These are phyloP conservation scores for Trachurus trachurus DNA, from an alignment of 2,797 vertebrate genomes.

Conservation along the genomic window DNA sequence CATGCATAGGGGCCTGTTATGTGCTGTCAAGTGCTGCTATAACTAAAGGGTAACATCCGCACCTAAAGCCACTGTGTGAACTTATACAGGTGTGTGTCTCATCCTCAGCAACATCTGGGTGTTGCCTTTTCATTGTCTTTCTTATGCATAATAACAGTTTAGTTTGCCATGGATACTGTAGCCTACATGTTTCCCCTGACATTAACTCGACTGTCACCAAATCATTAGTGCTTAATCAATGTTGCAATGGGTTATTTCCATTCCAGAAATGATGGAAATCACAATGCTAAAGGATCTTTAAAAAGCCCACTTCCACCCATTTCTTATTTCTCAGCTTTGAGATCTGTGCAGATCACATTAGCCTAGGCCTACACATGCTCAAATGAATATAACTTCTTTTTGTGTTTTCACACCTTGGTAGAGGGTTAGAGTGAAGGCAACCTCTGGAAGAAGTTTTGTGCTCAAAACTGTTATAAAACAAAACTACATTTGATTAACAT, in stretches of 20 bases:
- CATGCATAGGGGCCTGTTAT: too few species aligned
- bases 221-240: neutral
- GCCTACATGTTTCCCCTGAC: neutral
- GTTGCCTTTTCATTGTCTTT: slow-evolving; percentile 6
- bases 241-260: too few species aligned
- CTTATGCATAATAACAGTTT: neutral
- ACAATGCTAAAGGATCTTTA: neutral
- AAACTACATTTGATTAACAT: neutral
- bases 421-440: neutral
- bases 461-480: neutral
- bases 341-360: neutral
- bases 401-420: neutral
- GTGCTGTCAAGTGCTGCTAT: too few species aligned
- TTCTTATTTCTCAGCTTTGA: neutral
- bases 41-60: neutral
- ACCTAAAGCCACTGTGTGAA: neutral
- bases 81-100: neutral
- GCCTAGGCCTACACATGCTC: too few species aligned
- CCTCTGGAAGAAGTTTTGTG: neutral
- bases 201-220: neutral
- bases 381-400: neutral
- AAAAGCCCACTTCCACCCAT: neutral
- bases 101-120: slow-evolving; percentile 14
- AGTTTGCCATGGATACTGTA: neutral
- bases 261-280: neutral